Evolutionary conservation across 2,113 vertebrate species (phyloP).

Genomic region (human (Homo sapiens)): DNA sequence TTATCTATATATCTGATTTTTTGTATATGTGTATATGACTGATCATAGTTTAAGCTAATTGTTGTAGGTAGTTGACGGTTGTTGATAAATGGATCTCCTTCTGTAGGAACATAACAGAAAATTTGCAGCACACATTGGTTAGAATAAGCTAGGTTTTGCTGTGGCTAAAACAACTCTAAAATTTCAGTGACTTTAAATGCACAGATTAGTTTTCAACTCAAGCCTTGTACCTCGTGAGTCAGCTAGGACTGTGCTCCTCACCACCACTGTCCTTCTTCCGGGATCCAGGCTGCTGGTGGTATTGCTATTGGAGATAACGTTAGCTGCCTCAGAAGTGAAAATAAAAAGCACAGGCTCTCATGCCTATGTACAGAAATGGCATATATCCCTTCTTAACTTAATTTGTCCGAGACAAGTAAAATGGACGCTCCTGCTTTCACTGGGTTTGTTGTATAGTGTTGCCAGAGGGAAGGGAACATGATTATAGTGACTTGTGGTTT

Average conservation of each 20-base stretch:
- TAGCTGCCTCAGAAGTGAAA: neutral
- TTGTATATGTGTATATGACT: neutral
- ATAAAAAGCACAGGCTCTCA: neutral
- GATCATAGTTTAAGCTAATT: neutral
- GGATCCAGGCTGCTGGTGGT: too few relatives aligned
- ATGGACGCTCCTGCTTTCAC: too few relatives aligned
- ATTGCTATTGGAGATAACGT: neutral
- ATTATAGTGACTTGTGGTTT: neutral
- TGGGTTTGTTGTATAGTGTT: neutral
- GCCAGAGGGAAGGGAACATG: too few relatives aligned
- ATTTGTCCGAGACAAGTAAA: neutral
- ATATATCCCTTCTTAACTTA: neutral
- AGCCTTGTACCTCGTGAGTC: neutral
- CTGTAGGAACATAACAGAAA: neutral
- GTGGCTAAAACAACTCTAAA: neutral
- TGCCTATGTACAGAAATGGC: accelerated
- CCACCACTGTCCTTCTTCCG: neutral
- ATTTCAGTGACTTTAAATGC: neutral
- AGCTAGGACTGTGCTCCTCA: neutral
- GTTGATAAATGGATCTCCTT: neutral
- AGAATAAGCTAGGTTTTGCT: neutral
- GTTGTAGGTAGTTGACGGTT: neutral
- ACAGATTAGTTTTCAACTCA: neutral
- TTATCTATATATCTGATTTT: neutral
- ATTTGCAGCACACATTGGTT: neutral